Percentiles rank a stretch among this genome's conserved stretches.
These are phyloP conservation scores for Ceyx melanurus DNA, from an alignment of 2,113 vertebrate species.

Conservation along the genomic window DNA sequence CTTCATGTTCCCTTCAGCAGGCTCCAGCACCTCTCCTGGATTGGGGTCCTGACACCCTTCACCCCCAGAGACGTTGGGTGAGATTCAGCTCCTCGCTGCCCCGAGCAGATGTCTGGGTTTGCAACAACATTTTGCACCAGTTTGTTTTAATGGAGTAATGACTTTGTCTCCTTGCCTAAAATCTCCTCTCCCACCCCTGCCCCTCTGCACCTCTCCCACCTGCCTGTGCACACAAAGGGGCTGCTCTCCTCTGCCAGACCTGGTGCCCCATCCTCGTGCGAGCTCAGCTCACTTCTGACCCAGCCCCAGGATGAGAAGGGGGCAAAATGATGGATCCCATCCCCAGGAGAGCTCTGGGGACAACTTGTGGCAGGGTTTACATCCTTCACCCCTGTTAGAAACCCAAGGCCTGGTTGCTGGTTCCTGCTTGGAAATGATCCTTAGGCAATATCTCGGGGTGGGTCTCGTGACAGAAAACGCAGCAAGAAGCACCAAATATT, in stretches of 20 bases:
- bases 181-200: not conserved
- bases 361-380: rapidly evolving
- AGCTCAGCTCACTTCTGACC: not conserved
- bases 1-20: not conserved
- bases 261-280: not conserved
- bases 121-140: not conserved
- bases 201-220: not conserved
- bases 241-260: not conserved
- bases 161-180: not conserved
- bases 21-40: not conserved
- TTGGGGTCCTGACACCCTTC: not conserved
- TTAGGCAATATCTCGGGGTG: not conserved
- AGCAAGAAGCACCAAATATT: not conserved
- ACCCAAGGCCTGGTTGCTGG: not conserved
- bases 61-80: not conserved
- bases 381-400: not conserved
- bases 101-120: rapidly evolving
- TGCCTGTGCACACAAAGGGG: not conserved
- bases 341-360: not conserved
- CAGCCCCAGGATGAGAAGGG: not conserved
- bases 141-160: not conserved
- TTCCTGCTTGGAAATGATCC: not conserved
- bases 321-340: not conserved
- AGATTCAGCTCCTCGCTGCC: not conserved
- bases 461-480: not conserved